Percentiles rank a stretch among this genome's conserved stretches.
Conservation (phyloP, 2,113 vertebrate genomes). For the Aegotheles bennettii region DNA sequence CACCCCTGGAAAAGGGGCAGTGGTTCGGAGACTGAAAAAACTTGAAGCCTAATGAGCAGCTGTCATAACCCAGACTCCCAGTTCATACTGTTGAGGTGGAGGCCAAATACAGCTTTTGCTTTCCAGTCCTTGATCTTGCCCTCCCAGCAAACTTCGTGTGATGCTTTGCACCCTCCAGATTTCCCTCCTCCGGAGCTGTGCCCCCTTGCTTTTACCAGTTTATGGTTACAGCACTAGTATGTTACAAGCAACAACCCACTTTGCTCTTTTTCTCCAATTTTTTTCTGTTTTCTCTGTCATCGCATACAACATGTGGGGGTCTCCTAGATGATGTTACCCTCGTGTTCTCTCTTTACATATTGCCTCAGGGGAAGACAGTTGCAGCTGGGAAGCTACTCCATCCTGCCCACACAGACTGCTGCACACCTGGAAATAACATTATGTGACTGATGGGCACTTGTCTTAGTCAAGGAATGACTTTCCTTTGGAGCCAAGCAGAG, state of each 20-base stretch:
- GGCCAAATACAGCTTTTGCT: not conserved
- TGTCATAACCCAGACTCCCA: not conserved
- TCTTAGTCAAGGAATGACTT: not conserved
- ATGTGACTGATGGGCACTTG: not conserved
- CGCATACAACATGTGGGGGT: not conserved
- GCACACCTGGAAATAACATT: constrained; percentile 17
- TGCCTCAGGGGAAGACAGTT: not conserved
- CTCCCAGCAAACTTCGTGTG: not conserved
- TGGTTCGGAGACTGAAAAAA: not conserved
- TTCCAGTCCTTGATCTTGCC: not conserved
- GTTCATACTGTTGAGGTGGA: not conserved
- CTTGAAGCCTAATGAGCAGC: not conserved
- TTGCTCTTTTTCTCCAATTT: not conserved
- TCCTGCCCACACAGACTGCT: not conserved
- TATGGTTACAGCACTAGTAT: not conserved
- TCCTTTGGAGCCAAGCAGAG: not conserved
- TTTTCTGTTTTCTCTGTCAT: not conserved
- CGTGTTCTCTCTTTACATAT: not conserved
- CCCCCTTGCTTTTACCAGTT: not conserved
- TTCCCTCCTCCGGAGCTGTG: not conserved
- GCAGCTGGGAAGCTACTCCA: not conserved
- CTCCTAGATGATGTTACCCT: not conserved
- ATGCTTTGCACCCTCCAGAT: not conserved
- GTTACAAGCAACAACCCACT: not conserved
- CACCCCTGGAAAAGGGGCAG: not conserved